Evolutionary conservation across 2,113 vertebrate genomes (phyloP), one percentile per base, ranked within the genome.

Genomic region (Siniperca knerii): DNA sequence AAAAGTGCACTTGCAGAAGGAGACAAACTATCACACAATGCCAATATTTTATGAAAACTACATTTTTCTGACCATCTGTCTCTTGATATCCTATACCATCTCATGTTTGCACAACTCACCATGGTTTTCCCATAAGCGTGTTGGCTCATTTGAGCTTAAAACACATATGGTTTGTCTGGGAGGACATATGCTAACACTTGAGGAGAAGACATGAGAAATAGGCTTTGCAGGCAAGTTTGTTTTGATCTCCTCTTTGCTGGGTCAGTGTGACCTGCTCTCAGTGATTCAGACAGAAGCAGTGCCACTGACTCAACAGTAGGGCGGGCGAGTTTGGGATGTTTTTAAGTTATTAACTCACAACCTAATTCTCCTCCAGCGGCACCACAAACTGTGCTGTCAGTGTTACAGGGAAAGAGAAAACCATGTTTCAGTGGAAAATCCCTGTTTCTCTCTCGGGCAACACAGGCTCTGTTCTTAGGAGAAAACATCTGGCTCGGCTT

Each of bases 1-100:
- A 93, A 95, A 94, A 96, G 95, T 96, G 95, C 94, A 96, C 95
- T 96, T 96, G 92, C 92, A 95, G 92, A 92, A 83, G 81, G 77
- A 91, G 86, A 87, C 52, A 82, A 81, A 90, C 64, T 23, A 73
- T 84, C 57, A 79, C 66, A 85, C 42, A 40, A 86, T 62, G 76
- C 60, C 75, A 81, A 77, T 62, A 66, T 79, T 81, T 68, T 55
- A 58, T 82, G 67, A 83, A 80, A 83, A 84, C 61, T 15, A 75
- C 4, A 16, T 76, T 85, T 68, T 61, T 37, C 71, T 50, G 37
- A 80, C 82, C 71, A 75, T 87, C 79, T 66, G 76, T 74, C 73
- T 80, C 66, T 71, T 68, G 62, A 72, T 76, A 72, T 77, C 55
- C 33, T 62, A 35, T 42, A 75, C 25, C 1, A 50, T 58, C 69